Conservation (phyloP, 2,113 vertebrate genomes). For the Amazona vittata region DNA sequence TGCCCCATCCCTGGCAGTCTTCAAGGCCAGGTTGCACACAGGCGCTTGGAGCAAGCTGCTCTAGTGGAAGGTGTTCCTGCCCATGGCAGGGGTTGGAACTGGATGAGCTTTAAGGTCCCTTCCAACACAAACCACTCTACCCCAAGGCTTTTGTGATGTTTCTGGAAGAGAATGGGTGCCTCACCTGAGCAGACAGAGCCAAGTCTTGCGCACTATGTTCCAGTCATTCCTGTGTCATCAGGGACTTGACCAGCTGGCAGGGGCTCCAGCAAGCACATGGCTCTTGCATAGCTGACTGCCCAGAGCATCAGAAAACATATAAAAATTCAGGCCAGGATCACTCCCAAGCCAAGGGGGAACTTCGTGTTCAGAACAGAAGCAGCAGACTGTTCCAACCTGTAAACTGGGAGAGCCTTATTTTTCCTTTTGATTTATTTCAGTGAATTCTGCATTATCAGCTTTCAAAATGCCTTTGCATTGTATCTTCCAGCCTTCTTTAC, state of each 20-base stretch:
- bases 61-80: not conserved
- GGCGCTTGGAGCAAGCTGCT: not conserved
- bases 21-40: too few species aligned
- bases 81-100: not conserved
- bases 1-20: too few species aligned
- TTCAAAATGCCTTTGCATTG: not conserved
- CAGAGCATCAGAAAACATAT: not conserved
- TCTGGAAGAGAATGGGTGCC: not conserved
- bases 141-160: not conserved
- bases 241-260: not conserved
- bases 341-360: not conserved
- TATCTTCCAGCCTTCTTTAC: not conserved
- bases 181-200: not conserved
- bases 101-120: not conserved
- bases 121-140: not conserved
- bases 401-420: not conserved
- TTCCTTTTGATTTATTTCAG: not conserved
- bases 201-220: not conserved
- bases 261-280: not conserved
- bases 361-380: not conserved
- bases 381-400: not conserved
- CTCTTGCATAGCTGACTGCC: not conserved
- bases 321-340: not conserved
- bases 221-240: not conserved
- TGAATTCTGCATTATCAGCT: not conserved